These are phyloP conservation scores for Aphidius ervi DNA, from an alignment of 1,140 invertebrate genomes.

Conservation along the genomic window DNA sequence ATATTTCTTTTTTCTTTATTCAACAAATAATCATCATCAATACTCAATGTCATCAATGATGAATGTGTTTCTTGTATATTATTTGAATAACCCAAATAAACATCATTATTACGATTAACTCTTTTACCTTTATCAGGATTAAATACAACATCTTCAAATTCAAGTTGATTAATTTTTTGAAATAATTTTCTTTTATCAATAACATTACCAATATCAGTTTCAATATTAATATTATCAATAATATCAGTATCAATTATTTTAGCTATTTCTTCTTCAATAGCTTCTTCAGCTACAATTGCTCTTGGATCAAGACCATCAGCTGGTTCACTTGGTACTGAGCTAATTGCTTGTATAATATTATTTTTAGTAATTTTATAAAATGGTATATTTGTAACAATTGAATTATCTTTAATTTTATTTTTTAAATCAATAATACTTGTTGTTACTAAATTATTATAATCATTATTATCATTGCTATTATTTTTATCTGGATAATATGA, in stretches of 20 bases:
- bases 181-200: constrained; percentile 46
- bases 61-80: constrained; percentile 34
- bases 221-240: constrained; percentile 40
- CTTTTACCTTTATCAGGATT: constrained; percentile 51
- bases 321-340: constrained; percentile 28
- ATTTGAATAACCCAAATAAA: constrained; percentile 18
- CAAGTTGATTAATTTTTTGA: constrained; percentile 54
- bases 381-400: constrained; percentile 45
- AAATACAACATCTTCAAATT: constrained; percentile 59
- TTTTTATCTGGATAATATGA: constrained; percentile 55
- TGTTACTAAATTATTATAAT: constrained; percentile 38
- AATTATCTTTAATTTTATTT: constrained; percentile 46
- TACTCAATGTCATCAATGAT: constrained; percentile 45
- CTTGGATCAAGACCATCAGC: constrained; percentile 37
- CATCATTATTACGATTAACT: constrained; percentile 25
- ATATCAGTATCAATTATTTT: constrained; percentile 44
- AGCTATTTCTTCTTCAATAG: constrained; percentile 42
- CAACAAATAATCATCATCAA: constrained; percentile 41
- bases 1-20: constrained; percentile 49
- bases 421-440: constrained; percentile 44
- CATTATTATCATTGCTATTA: constrained; percentile 29
- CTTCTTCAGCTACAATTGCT: constrained; percentile 53
- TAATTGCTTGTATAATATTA: constrained; percentile 45
- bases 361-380: constrained; percentile 46
- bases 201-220: constrained; percentile 9